Conservation (phyloP, 1,140 invertebrate genomes). For the Camponotus vicinus region DNA sequence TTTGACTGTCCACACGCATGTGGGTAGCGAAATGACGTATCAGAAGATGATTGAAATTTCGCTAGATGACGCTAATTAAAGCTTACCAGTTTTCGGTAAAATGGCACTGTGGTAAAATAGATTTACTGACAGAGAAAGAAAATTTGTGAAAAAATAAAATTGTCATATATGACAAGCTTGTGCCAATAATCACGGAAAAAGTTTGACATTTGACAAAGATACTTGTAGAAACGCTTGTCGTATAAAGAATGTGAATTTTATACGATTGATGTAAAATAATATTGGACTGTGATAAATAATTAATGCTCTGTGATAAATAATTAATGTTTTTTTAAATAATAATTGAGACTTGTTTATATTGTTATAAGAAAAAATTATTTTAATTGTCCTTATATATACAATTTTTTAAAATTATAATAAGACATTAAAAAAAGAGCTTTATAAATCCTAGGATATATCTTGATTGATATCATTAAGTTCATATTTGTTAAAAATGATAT, state of each 20-base stretch:
- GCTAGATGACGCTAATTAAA: not conserved
- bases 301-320: too few relatives aligned
- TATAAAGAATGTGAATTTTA: not conserved
- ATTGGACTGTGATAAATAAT: not conserved
- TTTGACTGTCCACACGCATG: not conserved
- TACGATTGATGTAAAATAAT: not conserved
- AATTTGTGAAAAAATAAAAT: not conserved
- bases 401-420: not conserved
- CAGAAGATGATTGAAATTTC: too few relatives aligned
- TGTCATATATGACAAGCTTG: too few relatives aligned
- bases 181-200: not conserved
- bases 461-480: not conserved
- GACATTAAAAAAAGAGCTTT: not conserved
- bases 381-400: not conserved
- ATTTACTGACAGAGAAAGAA: not conserved
- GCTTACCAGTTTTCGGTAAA: not conserved
- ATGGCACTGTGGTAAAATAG: slow-evolving; percentile 16
- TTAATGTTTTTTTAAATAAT: not conserved
- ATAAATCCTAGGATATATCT: not conserved
- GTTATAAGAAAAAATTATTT: not conserved
- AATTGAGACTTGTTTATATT: not conserved
- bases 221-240: not conserved
- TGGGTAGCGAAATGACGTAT: not conserved
- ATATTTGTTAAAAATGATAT: slow-evolving; percentile 37
- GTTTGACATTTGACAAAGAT: not conserved